These are phyloP conservation scores for Caenorhabditis wallacei DNA, from an alignment of 2,888 invertebrate species.

Conservation along the genomic window DNA sequence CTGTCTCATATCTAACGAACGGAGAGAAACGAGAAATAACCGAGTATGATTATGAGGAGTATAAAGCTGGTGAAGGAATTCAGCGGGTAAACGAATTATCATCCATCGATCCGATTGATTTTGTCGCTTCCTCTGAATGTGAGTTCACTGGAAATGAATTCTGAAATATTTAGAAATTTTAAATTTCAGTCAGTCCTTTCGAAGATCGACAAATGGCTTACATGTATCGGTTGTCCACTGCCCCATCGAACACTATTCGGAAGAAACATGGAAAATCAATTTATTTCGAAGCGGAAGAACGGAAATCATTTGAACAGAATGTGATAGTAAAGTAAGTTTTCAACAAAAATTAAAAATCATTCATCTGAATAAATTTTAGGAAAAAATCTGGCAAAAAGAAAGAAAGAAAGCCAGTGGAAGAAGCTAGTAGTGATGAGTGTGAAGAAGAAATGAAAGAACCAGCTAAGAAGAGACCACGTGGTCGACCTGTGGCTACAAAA, in stretches of 20 bases:
- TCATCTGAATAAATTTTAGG: no score
- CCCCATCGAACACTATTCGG: constrained; percentile 32
- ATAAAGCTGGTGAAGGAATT: constrained; percentile 50
- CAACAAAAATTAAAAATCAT: no score
- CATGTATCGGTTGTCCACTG: constrained; percentile 37
- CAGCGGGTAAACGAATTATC: constrained; percentile 37
- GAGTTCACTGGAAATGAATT: constrained; percentile 21
- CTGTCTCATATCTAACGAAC: constrained; percentile 17
- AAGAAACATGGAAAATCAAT: constrained; percentile 42
- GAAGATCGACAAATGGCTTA: constrained; percentile 49
- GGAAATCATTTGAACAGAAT: constrained; percentile 10
- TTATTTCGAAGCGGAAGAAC: constrained; percentile 36
- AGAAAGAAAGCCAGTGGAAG: constrained; percentile 36
- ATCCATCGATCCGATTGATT: constrained; percentile 39
- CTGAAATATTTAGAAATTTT: background rate
- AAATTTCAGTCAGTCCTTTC: constrained; percentile 48
- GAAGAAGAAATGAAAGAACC: constrained; percentile 29
- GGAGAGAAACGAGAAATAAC: constrained; percentile 41
- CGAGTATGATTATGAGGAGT: constrained; percentile 52
- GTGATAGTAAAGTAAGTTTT: constrained; percentile 18
- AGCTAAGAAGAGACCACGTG: constrained; percentile 33
- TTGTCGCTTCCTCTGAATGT: constrained; percentile 45
- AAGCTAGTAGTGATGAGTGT: constrained; percentile 45
- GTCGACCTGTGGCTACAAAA: constrained; percentile 28
- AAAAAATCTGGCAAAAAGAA: constrained; percentile 40